Conservation (phyloP, 2,888 invertebrate genomes). For the Acheta domesticus region DNA sequence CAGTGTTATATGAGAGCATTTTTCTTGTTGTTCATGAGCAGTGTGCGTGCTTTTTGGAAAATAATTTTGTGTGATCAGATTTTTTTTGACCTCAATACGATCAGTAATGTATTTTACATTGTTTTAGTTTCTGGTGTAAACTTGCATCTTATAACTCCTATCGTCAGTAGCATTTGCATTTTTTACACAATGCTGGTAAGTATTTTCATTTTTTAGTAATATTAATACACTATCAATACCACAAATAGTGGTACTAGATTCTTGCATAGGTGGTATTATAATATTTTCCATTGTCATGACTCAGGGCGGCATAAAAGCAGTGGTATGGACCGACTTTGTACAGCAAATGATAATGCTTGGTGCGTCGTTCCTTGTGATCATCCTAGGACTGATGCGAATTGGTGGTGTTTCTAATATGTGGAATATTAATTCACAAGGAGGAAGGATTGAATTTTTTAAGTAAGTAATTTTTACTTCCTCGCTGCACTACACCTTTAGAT, state of each 20-base stretch:
- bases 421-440: constrained; percentile 45
- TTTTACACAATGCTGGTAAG: constrained; percentile 32
- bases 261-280: not conserved
- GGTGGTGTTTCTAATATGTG: constrained; percentile 48
- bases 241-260: not conserved
- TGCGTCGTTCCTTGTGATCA: constrained; percentile 45
- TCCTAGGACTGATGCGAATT: constrained; percentile 45
- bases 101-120: constrained; percentile 36
- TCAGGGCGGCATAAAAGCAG: constrained; percentile 53
- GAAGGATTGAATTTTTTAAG: constrained; percentile 47
- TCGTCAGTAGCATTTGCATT: constrained; percentile 30
- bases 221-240: not conserved
- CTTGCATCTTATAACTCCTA: constrained; percentile 29
- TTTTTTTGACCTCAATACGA: not conserved
- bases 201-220: not conserved
- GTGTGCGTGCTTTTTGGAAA: too few species aligned
- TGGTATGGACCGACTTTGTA: constrained; percentile 54
- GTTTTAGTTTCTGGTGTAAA: constrained; percentile 30
- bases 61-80: too few species aligned
- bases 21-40: too few species aligned
- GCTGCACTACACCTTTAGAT: too few species aligned
- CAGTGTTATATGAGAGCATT: too few species aligned
- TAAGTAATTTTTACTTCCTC: constrained; percentile 37
- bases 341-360: constrained; percentile 49
- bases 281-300: constrained; percentile 37